Percentiles rank a stretch among this genome's conserved stretches.
Evolutionary conservation across 2,113 vertebrate genomes (phyloP).

Genomic region (Helogale parvula): DNA sequence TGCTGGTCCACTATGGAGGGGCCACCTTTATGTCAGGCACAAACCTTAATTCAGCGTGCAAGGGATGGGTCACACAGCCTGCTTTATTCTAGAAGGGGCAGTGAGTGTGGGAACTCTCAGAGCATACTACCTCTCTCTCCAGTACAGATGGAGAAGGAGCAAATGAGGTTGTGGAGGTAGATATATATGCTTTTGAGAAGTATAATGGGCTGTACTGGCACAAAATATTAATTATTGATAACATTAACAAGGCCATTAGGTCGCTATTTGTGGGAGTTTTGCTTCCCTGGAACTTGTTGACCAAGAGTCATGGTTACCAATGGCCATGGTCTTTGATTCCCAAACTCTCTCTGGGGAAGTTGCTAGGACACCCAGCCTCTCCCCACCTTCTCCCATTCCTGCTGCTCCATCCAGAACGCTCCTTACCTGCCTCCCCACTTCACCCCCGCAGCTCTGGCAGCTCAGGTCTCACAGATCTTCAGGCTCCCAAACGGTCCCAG

Average conservation of each 20-base stretch:
- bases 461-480: neutral
- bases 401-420: neutral
- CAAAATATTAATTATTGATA: constrained; percentile 55
- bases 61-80: neutral
- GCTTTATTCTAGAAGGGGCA: neutral
- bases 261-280: constrained; percentile 7
- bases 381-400: neutral
- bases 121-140: neutral
- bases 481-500: neutral
- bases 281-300: neutral
- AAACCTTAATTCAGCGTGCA: neutral
- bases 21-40: neutral
- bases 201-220: neutral
- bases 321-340: neutral
- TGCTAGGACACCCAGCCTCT: neutral
- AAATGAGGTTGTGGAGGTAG: neutral
- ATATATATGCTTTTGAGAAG: constrained; percentile 11
- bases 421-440: neutral
- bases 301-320: neutral
- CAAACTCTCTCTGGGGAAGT: neutral
- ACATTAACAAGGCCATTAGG: constrained; percentile 50
- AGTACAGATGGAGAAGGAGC: neutral
- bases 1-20: rapidly evolving
- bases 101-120: neutral
- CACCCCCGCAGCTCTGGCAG: neutral